phyloP scores from a whole-genome alignment of 2,113 vertebrate genomes.

The Taurulus bubalis region DNA sequence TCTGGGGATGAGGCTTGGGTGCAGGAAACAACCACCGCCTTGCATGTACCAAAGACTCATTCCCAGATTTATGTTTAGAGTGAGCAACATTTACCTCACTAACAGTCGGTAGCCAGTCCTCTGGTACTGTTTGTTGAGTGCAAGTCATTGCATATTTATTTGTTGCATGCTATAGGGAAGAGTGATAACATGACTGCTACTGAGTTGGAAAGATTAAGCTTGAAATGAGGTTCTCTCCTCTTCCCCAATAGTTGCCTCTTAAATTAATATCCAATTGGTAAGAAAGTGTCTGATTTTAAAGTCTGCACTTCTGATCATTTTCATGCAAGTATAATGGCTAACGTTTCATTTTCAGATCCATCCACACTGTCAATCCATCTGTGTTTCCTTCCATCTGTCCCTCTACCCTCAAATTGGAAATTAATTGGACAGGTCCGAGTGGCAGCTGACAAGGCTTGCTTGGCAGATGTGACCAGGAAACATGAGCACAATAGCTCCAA shows the following conservation, averaged over 20 bases:
- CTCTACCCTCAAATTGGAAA: slow-evolving; percentile 48
- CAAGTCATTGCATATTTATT: slow-evolving; percentile 11
- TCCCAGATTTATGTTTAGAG: slow-evolving; percentile 62
- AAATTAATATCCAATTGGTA: slow-evolving; percentile 11
- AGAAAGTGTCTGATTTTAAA: background rate
- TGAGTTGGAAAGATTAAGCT: slow-evolving; percentile 12
- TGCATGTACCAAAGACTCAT: slow-evolving; percentile 44
- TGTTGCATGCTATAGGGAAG: background rate
- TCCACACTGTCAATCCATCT: slow-evolving; percentile 55
- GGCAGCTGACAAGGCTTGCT: slow-evolving; percentile 75
- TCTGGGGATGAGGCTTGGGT: slow-evolving; percentile 49
- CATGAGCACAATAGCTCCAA: slow-evolving; percentile 64
- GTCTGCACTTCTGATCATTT: background rate
- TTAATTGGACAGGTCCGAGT: slow-evolving; percentile 73
- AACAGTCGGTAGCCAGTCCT: slow-evolving; percentile 7
- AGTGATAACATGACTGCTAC: background rate
- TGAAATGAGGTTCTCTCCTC: background rate
- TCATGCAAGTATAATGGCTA: slow-evolving; percentile 10
- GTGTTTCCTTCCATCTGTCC: slow-evolving; percentile 50
- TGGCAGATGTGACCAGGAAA: slow-evolving; percentile 79
- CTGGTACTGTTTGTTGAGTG: slow-evolving; percentile 4
- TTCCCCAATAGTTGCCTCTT: background rate
- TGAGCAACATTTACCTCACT: slow-evolving; percentile 31
- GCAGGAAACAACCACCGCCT: slow-evolving; percentile 41
- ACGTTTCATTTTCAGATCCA: slow-evolving; percentile 49